Evolutionary conservation across 1,140 invertebrate species (phyloP).

Genomic region (Hycleus cichorii): DNA sequence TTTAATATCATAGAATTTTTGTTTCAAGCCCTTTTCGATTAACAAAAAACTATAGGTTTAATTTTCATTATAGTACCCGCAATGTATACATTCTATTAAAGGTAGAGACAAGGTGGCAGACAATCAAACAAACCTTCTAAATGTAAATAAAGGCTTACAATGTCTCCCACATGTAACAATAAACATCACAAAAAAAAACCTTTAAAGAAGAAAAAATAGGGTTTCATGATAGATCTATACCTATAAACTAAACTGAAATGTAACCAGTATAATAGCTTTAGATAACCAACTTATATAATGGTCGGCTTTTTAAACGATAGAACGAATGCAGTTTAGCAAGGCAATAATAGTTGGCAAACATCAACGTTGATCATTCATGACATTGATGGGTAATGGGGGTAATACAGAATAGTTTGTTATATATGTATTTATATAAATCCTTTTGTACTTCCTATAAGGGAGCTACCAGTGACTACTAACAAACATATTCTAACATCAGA

Average conservation of each 20-base stretch:
- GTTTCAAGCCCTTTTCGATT: too few relatives aligned
- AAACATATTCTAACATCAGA: conserved; percentile 12
- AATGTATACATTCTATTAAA: too few relatives aligned
- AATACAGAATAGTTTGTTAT: background rate
- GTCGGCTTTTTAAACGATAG: conserved; percentile 21
- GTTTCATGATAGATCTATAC: too few relatives aligned
- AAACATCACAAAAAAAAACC: too few relatives aligned
- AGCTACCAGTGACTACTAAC: conserved; percentile 5
- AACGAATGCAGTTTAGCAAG: conserved; percentile 23
- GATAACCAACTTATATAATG: conserved; percentile 17
- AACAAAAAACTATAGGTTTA: too few relatives aligned
- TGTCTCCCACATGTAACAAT: too few relatives aligned
- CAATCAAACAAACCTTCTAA: too few relatives aligned
- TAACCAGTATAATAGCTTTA: conserved; percentile 6
- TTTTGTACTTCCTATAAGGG: conserved; percentile 1
- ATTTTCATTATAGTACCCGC: too few relatives aligned
- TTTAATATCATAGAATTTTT: too few relatives aligned
- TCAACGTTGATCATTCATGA: conserved; percentile 16
- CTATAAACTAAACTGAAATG: background rate
- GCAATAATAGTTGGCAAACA: conserved; percentile 25
- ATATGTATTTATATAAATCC: background rate
- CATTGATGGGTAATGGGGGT: conserved; percentile 10
- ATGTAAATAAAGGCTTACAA: too few relatives aligned
- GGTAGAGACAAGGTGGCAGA: too few relatives aligned
- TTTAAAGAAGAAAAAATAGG: too few relatives aligned